Percentiles rank a stretch among this genome's conserved stretches.
Evolutionary conservation across 1,140 invertebrate species (phyloP).

Genomic region (Patella vulgata): DNA sequence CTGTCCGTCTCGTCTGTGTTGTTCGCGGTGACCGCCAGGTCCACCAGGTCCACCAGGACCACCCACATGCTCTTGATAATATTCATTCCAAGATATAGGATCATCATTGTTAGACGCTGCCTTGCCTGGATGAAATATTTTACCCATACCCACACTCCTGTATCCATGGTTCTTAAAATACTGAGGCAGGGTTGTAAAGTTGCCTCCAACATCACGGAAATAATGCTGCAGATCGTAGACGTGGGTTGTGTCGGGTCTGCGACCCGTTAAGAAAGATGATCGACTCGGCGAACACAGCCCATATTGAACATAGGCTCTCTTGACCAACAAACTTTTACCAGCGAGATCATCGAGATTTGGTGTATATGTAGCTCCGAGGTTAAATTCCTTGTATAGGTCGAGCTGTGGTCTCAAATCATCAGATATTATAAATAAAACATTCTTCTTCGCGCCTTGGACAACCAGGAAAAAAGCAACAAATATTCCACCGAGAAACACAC

Average conservation of each 20-base stretch:
- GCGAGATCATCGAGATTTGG: slow-evolving; percentile 10
- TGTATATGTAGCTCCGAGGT: too few relatives aligned
- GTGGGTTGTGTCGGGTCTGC: too few relatives aligned
- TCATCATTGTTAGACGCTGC: slow-evolving; percentile 15
- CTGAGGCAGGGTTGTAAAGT: slow-evolving; percentile 85
- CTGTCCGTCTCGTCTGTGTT: too few relatives aligned
- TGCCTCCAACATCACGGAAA: slow-evolving; percentile 78
- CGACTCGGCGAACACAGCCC: slow-evolving; percentile 72
- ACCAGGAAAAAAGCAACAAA: too few relatives aligned
- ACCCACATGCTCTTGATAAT: too few relatives aligned
- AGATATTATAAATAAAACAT: too few relatives aligned
- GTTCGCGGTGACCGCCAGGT: too few relatives aligned
- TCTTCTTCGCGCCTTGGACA: too few relatives aligned
- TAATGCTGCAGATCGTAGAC: slow-evolving; percentile 77
- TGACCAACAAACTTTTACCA: slow-evolving; percentile 3
- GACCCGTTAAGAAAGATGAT: slow-evolving; percentile 85
- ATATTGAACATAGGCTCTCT: slow-evolving; percentile 11
- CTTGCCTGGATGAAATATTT: slow-evolving; percentile 78
- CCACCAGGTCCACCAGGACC: too few relatives aligned
- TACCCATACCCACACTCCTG: slow-evolving; percentile 80
- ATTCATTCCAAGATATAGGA: slow-evolving; percentile 25
- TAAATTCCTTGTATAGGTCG: too few relatives aligned
- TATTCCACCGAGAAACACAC: too few relatives aligned
- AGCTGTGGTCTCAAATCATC: too few relatives aligned
- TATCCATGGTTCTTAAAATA: slow-evolving; percentile 83